These are phyloP conservation scores for Coenonympha glycerion DNA, from an alignment of 2,888 invertebrate species.

Conservation along the genomic window DNA sequence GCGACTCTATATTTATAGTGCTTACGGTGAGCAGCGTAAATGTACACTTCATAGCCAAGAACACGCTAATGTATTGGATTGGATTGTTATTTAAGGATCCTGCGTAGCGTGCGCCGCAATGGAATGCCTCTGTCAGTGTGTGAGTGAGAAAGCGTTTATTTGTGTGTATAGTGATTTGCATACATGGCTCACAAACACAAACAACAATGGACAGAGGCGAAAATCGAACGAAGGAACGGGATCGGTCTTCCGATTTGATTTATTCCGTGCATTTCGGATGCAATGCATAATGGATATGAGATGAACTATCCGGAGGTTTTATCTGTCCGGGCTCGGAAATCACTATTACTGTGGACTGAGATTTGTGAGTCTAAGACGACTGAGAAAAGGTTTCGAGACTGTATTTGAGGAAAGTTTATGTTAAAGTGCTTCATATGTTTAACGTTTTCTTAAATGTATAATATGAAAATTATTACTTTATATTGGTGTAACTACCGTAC, in stretches of 20 bases:
- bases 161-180: conserved; percentile 60
- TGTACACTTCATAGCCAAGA: too few species aligned
- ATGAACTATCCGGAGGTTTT: conserved; percentile 26
- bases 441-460: not conserved
- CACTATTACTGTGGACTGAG: conserved; percentile 7
- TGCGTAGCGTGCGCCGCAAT: too few species aligned
- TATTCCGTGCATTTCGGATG: conserved; percentile 43
- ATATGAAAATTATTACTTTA: too few species aligned
- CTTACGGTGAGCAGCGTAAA: too few species aligned
- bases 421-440: not conserved
- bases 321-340: conserved; percentile 3
- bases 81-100: too few species aligned
- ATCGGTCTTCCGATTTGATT: conserved; percentile 61
- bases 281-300: conserved; percentile 53
- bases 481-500: too few species aligned
- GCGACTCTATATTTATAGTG: too few species aligned
- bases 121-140: too few species aligned
- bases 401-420: not conserved
- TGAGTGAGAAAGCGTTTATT: conserved; percentile 46
- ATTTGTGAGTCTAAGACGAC: not conserved
- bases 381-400: not conserved
- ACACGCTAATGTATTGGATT: too few species aligned
- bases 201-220: conserved; percentile 66
- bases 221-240: conserved; percentile 57
- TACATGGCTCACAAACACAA: conserved; percentile 66